Base-by-base conservation (phyloP, 2,113 vertebrate genomes). In the Sapajus apella region DNA sequence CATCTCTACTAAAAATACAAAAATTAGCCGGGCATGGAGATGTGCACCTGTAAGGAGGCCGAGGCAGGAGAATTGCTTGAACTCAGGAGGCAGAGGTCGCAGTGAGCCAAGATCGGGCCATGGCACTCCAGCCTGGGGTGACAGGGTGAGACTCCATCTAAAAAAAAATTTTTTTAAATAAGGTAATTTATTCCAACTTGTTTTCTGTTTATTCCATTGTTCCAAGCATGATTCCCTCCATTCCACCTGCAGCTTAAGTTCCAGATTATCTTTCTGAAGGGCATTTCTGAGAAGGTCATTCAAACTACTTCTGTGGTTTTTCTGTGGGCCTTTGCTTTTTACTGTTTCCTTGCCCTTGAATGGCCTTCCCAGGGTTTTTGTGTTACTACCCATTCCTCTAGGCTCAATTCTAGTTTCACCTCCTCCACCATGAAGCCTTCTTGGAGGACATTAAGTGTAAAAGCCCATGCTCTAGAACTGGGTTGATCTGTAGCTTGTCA, bases 281-380 rank as follows among this genome's bases (percentile, higher is more conserved):
- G n/a, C 50, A 25, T 81, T 17, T 90, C 55, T 96, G 85, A 95
- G 91, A 94, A 76, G 21, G 47, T 77, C 30, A 25, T 89, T 81
- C 20, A 40, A 16, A 64, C 8, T 11, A 58, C 30, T 87, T 85
- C 21, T 76, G 37, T 23, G n/a, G 7, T 79, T 97, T 86, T 45
- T 43, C 64, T 70, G 0, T 3, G 23, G n/a, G 27, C 55, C 40
- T 87, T 76, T 90, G 16, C 25, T 58, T 43, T 40, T 68, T 6
- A 5, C 20, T 84, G 8, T 37, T 72, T 66, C 13, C 45, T 87
- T 85, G 18, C 18, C 25, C 75, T 89, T 52, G 23, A 79, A 68
- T 43, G 68, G 12, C 27, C 25, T 72, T 85, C 45, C 30, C 37
- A 30, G 12, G 23, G 18, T 43, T 86, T 88, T 90, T 20, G 30